Evolutionary conservation across 2,888 invertebrate genomes (phyloP).

Genomic region (Agrilus mali): DNA sequence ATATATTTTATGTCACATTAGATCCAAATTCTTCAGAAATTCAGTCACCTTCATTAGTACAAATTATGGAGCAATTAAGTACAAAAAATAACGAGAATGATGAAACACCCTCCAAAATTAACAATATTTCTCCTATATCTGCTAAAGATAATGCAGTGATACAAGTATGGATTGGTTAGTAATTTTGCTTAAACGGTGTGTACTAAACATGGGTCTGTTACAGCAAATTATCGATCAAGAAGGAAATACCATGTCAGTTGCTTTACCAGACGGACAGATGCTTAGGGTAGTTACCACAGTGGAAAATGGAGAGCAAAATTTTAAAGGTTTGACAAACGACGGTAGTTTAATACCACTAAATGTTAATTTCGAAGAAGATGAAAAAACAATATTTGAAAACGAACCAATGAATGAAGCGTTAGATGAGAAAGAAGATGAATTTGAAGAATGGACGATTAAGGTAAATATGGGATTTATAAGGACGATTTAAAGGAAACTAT

Average conservation of each 20-base stretch:
- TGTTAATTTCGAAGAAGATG: slow-evolving; percentile 22
- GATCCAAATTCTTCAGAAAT: slow-evolving; percentile 32
- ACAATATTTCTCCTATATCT: background rate
- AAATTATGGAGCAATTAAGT: slow-evolving; percentile 18
- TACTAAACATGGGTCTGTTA: background rate
- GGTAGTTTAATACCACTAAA: slow-evolving; percentile 33
- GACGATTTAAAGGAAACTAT: too few relatives aligned
- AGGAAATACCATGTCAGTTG: slow-evolving; percentile 55
- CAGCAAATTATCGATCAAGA: slow-evolving; percentile 52
- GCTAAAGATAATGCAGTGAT: background rate
- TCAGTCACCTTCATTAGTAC: slow-evolving; percentile 27
- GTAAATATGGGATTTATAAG: too few relatives aligned
- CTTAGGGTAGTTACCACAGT: slow-evolving; percentile 46
- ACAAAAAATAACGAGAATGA: background rate
- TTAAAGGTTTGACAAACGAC: slow-evolving; percentile 34
- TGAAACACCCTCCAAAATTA: background rate
- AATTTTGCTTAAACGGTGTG: background rate
- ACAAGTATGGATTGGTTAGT: background rate
- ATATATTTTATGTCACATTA: slow-evolving; percentile 38
- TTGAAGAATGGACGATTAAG: too few relatives aligned
- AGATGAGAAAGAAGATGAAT: too few relatives aligned
- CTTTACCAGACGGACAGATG: slow-evolving; percentile 54
- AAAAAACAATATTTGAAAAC: slow-evolving; percentile 12
- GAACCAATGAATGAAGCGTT: too few relatives aligned
- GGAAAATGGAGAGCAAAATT: slow-evolving; percentile 38